These are phyloP conservation scores for Schlechtendalia chinensis DNA, from an alignment of 1,140 invertebrate species.

Conservation along the genomic window DNA sequence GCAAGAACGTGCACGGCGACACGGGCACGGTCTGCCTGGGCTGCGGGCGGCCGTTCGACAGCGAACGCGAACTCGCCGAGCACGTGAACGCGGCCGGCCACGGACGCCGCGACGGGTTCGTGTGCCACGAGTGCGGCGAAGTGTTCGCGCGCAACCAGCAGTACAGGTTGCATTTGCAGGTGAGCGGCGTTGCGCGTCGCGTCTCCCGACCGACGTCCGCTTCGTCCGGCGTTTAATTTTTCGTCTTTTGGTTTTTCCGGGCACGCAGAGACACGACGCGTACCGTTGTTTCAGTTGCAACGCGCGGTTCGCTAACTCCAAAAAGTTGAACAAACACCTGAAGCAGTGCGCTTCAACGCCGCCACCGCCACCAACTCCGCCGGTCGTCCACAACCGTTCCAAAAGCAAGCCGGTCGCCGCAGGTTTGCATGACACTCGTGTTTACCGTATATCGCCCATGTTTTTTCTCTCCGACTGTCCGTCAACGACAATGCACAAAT, in stretches of 20 bases:
- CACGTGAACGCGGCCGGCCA: neutral
- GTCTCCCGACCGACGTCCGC: no score
- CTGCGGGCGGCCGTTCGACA: constrained; percentile 19
- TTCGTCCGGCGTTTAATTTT: no score
- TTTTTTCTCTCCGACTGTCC: no score
- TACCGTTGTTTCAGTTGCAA: constrained; percentile 38
- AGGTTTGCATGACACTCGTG: no score
- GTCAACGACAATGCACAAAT: no score
- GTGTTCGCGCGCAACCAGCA: constrained; percentile 25
- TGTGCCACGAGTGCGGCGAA: constrained; percentile 31
- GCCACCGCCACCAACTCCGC: no score
- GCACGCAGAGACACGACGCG: constrained; percentile 31
- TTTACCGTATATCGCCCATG: no score
- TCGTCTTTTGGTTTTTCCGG: neutral
- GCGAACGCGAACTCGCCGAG: neutral
- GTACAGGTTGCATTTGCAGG: constrained; percentile 42
- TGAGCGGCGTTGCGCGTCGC: no score
- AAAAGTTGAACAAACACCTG: constrained; percentile 29
- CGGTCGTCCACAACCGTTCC: neutral
- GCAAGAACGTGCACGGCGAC: constrained; percentile 18
- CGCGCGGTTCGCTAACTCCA: constrained; percentile 20
- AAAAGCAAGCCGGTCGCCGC: neutral
- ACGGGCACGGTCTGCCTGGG: neutral
- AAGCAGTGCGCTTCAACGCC: neutral
- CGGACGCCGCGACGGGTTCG: neutral